These are phyloP conservation scores for Ormyrus thymus DNA, from an alignment of 2,888 invertebrate species.

Conservation along the genomic window DNA sequence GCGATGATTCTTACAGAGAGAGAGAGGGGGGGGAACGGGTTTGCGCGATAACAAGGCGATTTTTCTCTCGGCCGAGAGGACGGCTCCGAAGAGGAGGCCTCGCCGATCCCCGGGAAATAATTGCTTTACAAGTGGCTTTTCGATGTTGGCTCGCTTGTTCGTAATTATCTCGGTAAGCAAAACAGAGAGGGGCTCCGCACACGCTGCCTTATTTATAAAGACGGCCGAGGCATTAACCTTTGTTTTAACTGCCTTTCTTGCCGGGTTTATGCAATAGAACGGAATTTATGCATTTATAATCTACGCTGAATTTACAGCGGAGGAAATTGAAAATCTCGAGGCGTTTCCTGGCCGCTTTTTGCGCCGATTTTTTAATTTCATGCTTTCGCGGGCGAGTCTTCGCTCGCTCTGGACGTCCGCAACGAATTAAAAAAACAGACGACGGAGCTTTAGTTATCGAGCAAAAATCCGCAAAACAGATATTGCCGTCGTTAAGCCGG, in stretches of 20 bases:
- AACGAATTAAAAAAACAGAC: too few species aligned
- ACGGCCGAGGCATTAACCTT: neutral
- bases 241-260: neutral
- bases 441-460: too few species aligned
- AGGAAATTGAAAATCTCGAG: too few species aligned
- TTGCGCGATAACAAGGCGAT: conserved; percentile 51
- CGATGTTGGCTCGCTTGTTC: conserved; percentile 8
- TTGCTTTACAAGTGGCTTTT: conserved; percentile 49
- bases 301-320: neutral
- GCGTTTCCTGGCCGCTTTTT: too few species aligned
- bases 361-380: too few species aligned
- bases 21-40: conserved; percentile 34
- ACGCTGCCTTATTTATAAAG: conserved; percentile 45
- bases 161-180: conserved; percentile 40
- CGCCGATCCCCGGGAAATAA: conserved; percentile 31
- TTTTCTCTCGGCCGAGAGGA: conserved; percentile 26
- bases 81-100: neutral
- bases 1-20: conserved; percentile 20
- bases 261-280: neutral
- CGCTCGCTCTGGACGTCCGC: too few species aligned
- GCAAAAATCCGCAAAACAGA: too few species aligned
- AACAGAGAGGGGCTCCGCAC: neutral
- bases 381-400: too few species aligned
- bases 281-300: neutral
- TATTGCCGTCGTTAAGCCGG: too few species aligned